Percentiles rank a stretch among this genome's conserved stretches.
Evolutionary conservation across 2,113 vertebrate genomes (phyloP).

Genomic region (Saccopteryx bilineata): DNA sequence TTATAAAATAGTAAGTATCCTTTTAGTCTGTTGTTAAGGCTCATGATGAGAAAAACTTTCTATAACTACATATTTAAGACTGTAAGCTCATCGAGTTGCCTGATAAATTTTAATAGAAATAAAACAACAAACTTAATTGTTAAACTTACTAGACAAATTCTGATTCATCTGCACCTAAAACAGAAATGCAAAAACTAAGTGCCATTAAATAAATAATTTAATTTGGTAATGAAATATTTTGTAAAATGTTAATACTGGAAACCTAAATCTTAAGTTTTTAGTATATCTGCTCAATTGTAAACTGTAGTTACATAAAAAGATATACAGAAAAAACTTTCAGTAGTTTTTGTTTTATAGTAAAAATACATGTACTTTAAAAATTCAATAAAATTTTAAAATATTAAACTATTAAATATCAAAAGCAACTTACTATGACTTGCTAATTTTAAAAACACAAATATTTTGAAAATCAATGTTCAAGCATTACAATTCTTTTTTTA

Average conservation of each 20-base stretch:
- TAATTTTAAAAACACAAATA: constrained; percentile 52
- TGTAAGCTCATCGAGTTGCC: constrained; percentile 45
- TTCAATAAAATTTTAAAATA: constrained; percentile 65
- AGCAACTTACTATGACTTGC: not conserved
- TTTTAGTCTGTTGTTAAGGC: not conserved
- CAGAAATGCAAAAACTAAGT: constrained; percentile 74
- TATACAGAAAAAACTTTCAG: not conserved
- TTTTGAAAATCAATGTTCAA: constrained; percentile 56
- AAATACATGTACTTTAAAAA: constrained; percentile 27
- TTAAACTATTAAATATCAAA: not conserved
- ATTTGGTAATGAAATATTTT: constrained; percentile 44
- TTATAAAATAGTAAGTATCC: constrained; percentile 34
- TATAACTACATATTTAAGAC: not conserved
- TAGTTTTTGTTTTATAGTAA: constrained; percentile 53
- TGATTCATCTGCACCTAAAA: constrained; percentile 95
- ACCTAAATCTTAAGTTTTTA: constrained; percentile 52
- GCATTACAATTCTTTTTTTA: constrained; percentile 53
- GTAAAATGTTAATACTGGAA: constrained; percentile 37
- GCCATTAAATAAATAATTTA: constrained; percentile 60
- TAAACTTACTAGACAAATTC: constrained; percentile 97
- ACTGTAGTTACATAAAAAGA: constrained; percentile 54
- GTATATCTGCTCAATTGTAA: constrained; percentile 5
- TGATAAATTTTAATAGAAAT: constrained; percentile 49
- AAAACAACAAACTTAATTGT: constrained; percentile 70
- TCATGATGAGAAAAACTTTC: constrained; percentile 35